A percentile compares a stretch with the other conserved stretches of the same genome.
Conservation (phyloP, 2,888 invertebrate genomes). For the Metallyticus violacea region DNA sequence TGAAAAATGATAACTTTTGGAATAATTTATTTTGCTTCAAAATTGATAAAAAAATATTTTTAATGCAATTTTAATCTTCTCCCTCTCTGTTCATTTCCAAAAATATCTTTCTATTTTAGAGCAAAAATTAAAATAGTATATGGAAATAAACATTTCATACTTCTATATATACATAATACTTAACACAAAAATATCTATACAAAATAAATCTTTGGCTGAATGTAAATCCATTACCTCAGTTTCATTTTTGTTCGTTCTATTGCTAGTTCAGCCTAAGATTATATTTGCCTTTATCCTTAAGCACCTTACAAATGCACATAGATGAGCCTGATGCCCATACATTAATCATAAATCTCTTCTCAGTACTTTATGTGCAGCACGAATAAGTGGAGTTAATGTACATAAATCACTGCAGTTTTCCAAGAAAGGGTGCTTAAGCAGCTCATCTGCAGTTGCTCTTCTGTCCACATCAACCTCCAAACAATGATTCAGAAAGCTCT, state of each 20-base stretch:
- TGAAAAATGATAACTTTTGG: too few species aligned
- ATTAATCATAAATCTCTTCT: constrained; percentile 50
- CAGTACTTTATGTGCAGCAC: constrained; percentile 84
- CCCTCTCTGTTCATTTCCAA: neutral
- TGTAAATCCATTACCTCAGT: neutral
- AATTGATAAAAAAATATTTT: neutral
- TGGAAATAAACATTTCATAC: neutral
- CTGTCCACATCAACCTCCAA: constrained; percentile 80
- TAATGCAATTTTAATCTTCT: neutral
- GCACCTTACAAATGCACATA: neutral
- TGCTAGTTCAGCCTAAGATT: neutral
- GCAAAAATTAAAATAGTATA: neutral
- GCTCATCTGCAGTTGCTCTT: constrained; percentile 71
- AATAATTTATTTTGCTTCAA: neutral
- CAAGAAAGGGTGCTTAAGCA: constrained; percentile 78
- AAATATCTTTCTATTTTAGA: neutral
- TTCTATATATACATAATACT: neutral
- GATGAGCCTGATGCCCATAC: neutral
- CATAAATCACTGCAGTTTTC: constrained; percentile 74
- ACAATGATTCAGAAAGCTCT: constrained; percentile 83
- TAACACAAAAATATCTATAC: neutral
- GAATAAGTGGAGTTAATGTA: constrained; percentile 83
- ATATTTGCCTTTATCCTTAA: neutral
- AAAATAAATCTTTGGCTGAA: neutral
- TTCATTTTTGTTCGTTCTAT: neutral